Percentiles rank a stretch among this genome's conserved stretches.
Conservation (phyloP, 2,113 vertebrate genomes). For the Tragelaphus imberbis region DNA sequence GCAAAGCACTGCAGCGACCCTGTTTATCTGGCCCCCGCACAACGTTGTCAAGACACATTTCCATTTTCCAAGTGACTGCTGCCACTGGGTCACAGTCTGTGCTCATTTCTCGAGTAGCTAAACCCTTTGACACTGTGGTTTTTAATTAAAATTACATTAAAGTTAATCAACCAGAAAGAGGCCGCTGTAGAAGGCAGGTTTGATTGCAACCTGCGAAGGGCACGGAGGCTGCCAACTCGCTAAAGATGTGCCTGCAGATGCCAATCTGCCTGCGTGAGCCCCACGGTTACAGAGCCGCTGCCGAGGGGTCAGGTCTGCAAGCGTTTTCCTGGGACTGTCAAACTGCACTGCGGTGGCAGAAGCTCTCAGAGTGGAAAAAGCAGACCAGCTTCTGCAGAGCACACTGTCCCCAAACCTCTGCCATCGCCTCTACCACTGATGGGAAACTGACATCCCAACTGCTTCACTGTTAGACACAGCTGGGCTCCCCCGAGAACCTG, state of each 20-base stretch:
- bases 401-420: neutral
- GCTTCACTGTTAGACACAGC: neutral
- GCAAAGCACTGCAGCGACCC: constrained; percentile 71
- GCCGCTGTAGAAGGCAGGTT: constrained; percentile 93
- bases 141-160: constrained; percentile 99
- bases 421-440: neutral
- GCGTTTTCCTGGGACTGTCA: constrained; percentile 76
- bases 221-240: constrained; percentile 92
- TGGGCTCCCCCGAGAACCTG: neutral
- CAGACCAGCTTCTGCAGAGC: constrained; percentile 45
- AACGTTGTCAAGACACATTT: constrained; percentile 95
- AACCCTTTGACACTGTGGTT: constrained; percentile 99
- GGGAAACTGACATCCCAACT: neutral
- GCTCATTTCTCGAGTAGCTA: constrained; percentile 99
- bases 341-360: constrained; percentile 51
- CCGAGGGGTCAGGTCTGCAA: constrained; percentile 78
- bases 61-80: constrained; percentile 96
- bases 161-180: constrained; percentile 99
- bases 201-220: constrained; percentile 98
- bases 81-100: constrained; percentile 98
- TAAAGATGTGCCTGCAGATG: constrained; percentile 99
- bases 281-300: constrained; percentile 76
- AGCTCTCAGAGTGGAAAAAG: constrained; percentile 53
- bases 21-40: constrained; percentile 86
- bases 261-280: constrained; percentile 81